Evolutionary conservation across 2,888 invertebrate species (phyloP).

Genomic region (Serrognathus titanus): DNA sequence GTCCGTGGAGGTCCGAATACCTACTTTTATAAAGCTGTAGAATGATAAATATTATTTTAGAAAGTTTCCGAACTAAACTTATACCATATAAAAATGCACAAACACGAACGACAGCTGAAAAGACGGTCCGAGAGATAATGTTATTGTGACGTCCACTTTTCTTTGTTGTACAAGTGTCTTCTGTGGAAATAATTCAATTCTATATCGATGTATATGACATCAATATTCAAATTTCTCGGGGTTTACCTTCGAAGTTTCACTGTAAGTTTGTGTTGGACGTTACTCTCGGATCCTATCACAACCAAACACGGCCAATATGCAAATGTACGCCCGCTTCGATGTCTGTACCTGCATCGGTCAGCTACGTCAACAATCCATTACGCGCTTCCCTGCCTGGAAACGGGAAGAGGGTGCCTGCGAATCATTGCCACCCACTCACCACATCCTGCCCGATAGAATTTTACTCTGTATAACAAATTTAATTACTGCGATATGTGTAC

Average conservation of each 20-base stretch:
- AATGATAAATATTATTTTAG: conserved; percentile 45
- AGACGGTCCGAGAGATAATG: conserved; percentile 35
- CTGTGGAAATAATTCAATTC: conserved; percentile 12
- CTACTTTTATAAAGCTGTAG: conserved; percentile 27
- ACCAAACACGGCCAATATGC: conserved; percentile 47
- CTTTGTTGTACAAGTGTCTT: conserved; percentile 14
- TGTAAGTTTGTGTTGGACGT: conserved; percentile 43
- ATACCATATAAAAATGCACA: conserved; percentile 44
- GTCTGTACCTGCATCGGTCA: conserved; percentile 49
- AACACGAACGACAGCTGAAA: conserved; percentile 32
- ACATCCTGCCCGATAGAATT: conserved; percentile 1
- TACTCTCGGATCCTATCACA: conserved; percentile 44
- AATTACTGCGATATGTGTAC: neutral
- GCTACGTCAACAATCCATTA: conserved; percentile 49
- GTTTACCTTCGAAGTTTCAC: conserved; percentile 25
- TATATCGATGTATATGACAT: conserved; percentile 28
- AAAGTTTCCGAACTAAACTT: conserved; percentile 40
- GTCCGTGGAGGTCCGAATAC: conserved; percentile 31
- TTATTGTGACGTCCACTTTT: conserved; percentile 39
- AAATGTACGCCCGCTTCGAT: conserved; percentile 41
- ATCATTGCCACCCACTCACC: conserved; percentile 5
- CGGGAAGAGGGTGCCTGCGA: conserved; percentile 17
- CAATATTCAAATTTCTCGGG: conserved; percentile 43
- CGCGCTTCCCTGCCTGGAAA: conserved; percentile 36
- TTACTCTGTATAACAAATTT: neutral